Percentiles rank a stretch among this genome's conserved stretches.
These are phyloP conservation scores for Eciton burchellii DNA, from an alignment of 1,140 invertebrate genomes.

Conservation along the genomic window DNA sequence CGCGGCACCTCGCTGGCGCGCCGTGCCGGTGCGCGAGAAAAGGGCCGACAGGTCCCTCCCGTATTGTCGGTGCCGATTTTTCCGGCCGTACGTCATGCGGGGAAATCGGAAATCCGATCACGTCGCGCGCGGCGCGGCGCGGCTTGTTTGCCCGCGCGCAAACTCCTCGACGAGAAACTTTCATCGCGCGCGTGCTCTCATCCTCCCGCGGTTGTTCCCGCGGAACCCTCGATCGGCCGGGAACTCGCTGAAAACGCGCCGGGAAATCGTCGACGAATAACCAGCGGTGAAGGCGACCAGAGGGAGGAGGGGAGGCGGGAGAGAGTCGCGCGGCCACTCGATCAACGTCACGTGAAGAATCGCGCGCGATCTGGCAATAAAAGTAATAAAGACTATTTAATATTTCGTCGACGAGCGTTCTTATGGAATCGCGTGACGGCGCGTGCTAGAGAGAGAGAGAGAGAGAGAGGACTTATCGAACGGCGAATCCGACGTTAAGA, in stretches of 20 bases:
- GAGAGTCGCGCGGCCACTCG: conserved; percentile 13
- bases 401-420: background rate
- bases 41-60: conserved; percentile 4
- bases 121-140: conserved; percentile 13
- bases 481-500: conserved; percentile 36
- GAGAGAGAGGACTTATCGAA: background rate
- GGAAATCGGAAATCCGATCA: conserved; percentile 43
- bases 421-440: conserved; percentile 25
- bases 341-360: conserved; percentile 29
- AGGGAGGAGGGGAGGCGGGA: background rate
- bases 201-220: background rate
- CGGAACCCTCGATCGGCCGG: conserved; percentile 13
- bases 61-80: conserved; percentile 7
- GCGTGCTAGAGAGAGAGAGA: background rate
- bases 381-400: background rate
- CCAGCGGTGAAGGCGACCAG: conserved; percentile 1
- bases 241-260: conserved; percentile 9
- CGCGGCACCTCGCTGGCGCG: background rate
- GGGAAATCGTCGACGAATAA: conserved; percentile 37
- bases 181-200: background rate
- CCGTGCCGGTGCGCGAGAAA: conserved; percentile 9
- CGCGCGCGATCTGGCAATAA: background rate
- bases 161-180: conserved; percentile 37
- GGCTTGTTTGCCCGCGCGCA: background rate
- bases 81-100: conserved; percentile 21